Percentiles rank a stretch among this genome's conserved stretches.
These are phyloP conservation scores for Pteronotus mesoamericanus DNA, from an alignment of 2,797 vertebrate species.

Conservation along the genomic window DNA sequence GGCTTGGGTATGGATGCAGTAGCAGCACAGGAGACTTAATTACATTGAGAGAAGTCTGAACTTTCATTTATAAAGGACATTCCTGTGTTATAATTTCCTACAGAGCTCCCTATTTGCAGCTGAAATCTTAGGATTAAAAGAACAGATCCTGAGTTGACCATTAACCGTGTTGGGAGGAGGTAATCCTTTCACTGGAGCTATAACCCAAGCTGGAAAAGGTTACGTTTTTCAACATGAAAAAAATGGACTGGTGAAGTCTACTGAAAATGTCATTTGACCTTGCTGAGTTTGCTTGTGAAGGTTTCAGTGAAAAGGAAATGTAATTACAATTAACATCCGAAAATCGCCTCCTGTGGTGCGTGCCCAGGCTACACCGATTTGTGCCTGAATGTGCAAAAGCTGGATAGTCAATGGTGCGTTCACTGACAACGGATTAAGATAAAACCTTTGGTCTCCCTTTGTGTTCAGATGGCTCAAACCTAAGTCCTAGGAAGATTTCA, in stretches of 20 bases:
- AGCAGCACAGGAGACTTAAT: neutral
- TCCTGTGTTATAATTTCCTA: neutral
- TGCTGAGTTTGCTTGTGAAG: neutral
- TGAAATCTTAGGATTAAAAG: conserved; percentile 25
- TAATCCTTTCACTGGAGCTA: neutral
- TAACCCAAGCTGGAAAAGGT: neutral
- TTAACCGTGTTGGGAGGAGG: neutral
- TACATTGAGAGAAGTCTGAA: neutral
- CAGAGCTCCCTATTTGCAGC: neutral
- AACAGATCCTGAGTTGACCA: neutral
- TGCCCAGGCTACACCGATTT: neutral
- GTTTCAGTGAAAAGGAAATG: neutral
- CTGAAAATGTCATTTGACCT: neutral
- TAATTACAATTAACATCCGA: neutral
- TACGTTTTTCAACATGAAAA: neutral
- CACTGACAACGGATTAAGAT: neutral
- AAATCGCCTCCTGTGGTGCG: neutral
- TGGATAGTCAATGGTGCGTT: neutral
- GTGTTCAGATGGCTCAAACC: neutral
- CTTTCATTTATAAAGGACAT: neutral
- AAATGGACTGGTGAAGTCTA: neutral
- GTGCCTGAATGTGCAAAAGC: neutral
- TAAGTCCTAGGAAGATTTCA: neutral
- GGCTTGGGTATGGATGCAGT: neutral
- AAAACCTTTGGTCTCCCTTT: neutral